Percentiles rank a stretch among this genome's conserved stretches.
Conservation (phyloP, 2,113 vertebrate genomes). For the Pongo abelii region DNA sequence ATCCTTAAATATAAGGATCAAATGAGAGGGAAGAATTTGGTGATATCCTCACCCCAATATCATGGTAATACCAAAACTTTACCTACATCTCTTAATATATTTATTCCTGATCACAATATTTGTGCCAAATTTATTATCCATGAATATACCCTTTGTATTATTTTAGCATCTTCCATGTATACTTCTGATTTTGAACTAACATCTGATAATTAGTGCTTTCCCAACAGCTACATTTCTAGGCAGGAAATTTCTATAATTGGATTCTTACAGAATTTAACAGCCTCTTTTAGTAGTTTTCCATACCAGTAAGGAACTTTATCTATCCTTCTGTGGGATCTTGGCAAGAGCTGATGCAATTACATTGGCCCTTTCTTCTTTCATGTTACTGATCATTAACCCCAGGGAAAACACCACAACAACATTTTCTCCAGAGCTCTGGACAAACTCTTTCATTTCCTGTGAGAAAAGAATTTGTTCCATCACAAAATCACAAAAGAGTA, state of each 20-base stretch:
- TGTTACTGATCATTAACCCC: too few species aligned
- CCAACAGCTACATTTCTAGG: background rate
- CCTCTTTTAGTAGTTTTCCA: background rate
- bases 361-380: conserved; percentile 81
- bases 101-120: background rate
- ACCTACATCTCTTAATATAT: background rate
- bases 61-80: background rate
- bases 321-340: conserved; percentile 91
- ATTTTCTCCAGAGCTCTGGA: too few species aligned
- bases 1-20: background rate
- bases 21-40: background rate
- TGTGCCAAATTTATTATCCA: background rate
- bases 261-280: background rate
- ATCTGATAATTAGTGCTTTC: background rate
- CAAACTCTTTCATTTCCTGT: too few species aligned
- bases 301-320: background rate
- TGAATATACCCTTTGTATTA: background rate
- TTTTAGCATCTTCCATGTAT: background rate
- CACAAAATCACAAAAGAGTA: background rate
- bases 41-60: too few species aligned
- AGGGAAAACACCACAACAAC: too few species aligned
- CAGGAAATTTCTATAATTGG: background rate
- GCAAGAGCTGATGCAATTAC: conserved; percentile 87
- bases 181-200: background rate
- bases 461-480: too few species aligned